Base-by-base conservation (phyloP, 2,797 vertebrate genomes). In the Xenentodon cancila region DNA sequence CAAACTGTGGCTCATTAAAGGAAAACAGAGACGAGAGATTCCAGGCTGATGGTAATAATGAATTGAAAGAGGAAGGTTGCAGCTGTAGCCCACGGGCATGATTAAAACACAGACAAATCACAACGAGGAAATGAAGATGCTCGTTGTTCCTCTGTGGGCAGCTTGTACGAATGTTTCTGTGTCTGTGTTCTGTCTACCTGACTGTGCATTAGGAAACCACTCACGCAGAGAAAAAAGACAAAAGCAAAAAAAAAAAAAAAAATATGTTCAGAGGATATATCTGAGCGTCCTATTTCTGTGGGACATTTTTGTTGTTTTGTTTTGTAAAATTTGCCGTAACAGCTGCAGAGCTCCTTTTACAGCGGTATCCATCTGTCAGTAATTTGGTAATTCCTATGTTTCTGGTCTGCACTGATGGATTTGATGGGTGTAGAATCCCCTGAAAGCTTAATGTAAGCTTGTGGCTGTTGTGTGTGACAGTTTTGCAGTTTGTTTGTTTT, bases 1-100 rank as follows among this genome's bases (percentile, higher is more conserved):
- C 67, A 82, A 76, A 77, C 75, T 37, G 64, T 20, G 57, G 63
- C 73, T 86, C 75, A 74, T 88, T 82, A 87, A 75, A 65, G 48
- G 60, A 18, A 83, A 78, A 74, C 46, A 68, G 52, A 79, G 67
- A 47, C 56, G 19, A 0, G 44, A 65, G 61, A 68, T 79, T 71
- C 59, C 45, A 47, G 56, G 45, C 52, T 71, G 75, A 77, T 63
- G 64, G 68, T 68, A 61, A 46, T 77, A 69, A 78, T 75, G 59
- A 79, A 68, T 25, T 74, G 66, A 75, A 44, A 42, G 34, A 34
- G 25, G 50, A 46, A 45, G 58, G 64, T 44, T 53, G 65, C 22
- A 63, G 68, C 61, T 0, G 13, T 25, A 62, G 74, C 84, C 82
- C 30, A 18, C 15, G 3, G 84, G 79, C 73, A 68, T 49, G 77